Evolutionary conservation across 37 sponge, comb jelly and placozoan species (phyloP).

Genomic region (Eunapius fragilis): DNA sequence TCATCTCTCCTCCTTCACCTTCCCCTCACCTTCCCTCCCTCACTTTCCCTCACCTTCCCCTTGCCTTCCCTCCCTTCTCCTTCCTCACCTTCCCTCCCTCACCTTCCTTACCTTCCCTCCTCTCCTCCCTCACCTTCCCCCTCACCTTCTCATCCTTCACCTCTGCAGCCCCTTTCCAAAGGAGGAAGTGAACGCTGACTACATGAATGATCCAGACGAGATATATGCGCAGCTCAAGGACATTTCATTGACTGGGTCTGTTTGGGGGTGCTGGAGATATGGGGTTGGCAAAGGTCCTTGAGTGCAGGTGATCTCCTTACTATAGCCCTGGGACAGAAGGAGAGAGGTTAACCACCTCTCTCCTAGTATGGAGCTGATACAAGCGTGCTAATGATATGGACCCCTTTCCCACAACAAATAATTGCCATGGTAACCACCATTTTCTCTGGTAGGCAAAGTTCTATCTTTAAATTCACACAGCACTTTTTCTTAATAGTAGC

Average conservation of each 20-base stretch:
- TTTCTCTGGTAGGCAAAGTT: too few species aligned
- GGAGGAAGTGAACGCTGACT: conserved; percentile 29
- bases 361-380: too few species aligned
- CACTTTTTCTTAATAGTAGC: too few species aligned
- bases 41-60: background rate
- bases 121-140: background rate
- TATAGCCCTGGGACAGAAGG: too few species aligned
- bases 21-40: background rate
- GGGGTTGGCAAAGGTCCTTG: too few species aligned
- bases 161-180: conserved; percentile 39
- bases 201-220: conserved; percentile 27
- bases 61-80: background rate
- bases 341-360: too few species aligned
- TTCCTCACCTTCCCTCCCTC: conserved; percentile 1
- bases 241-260: conserved; percentile 10
- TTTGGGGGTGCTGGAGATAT: too few species aligned
- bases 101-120: background rate
- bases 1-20: background rate
- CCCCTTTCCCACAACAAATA: too few species aligned
- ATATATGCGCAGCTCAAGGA: conserved; percentile 68
- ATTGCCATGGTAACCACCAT: too few species aligned
- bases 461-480: too few species aligned
- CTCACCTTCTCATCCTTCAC: background rate
- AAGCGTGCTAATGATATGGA: too few species aligned
- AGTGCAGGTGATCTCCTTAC: too few species aligned